Evolutionary conservation across 2,797 vertebrate genomes (phyloP), one percentile per base, ranked within the genome.

Genomic region (Lophius americanus): DNA sequence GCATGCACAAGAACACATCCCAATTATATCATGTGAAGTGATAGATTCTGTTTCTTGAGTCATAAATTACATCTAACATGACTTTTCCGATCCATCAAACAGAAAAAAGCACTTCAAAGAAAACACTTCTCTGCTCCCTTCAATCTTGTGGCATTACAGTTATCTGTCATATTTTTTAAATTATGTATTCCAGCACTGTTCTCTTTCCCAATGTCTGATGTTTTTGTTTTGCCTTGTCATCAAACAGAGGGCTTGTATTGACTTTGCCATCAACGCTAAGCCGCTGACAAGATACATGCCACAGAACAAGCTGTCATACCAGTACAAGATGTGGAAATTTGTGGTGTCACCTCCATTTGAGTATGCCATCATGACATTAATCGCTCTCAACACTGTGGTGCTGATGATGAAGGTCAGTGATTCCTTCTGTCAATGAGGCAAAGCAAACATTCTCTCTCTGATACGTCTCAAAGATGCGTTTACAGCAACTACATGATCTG

Each of bases 271-370:
- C 90, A 97, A 98, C 33, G 98, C 98, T 91, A 97, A 93, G 71
- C 98, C 98, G 0, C 93, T 99, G 79, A 99, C 97, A 0, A 95
- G 97, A 58, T 96, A 98, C 92, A 99, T 99, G 98, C 98, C 98
- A 2, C 94, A 95, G 85, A 95, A 98, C 93, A 97, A 96, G 87
- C 94, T 96, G 76, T 97, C 97, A 1, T 98, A 95, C 89, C 98
- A 99, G 92, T 99, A 99, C 91, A 98, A 94, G 94, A 97, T 99
- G 87, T 99, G 98, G 98, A 95, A 95, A 36, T 97, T 99, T 12
- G 98, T 99, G 87, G 98, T 98, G 66, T 99, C 98, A 0, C 95
- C 97, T 0, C 96, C 98, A 5, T 99, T 99, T 4, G 98, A 99
- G 78, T 99, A 99, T 73, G 96, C 96, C 88, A 99, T 99, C 85